Conservation (phyloP, 2,888 invertebrate genomes). For the Conomelus anceps region DNA sequence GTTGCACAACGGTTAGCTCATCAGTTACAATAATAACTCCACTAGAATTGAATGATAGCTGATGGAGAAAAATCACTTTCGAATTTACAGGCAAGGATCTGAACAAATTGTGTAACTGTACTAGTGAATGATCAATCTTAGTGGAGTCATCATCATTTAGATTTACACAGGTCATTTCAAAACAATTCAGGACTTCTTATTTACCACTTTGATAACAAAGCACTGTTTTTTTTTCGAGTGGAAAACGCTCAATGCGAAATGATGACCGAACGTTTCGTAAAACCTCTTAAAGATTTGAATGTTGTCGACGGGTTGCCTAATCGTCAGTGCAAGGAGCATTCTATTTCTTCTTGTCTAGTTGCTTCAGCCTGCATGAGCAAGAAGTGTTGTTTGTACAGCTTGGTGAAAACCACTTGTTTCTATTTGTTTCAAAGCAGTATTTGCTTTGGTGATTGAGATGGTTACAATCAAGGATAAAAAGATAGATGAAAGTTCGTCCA, state of each 20-base stretch:
- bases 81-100: neutral
- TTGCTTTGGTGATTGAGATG: neutral
- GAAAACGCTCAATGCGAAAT: neutral
- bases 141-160: neutral
- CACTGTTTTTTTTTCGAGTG: neutral
- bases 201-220: neutral
- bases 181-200: neutral
- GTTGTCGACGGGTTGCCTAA: neutral
- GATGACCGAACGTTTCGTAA: neutral
- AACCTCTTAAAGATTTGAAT: neutral
- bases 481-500: neutral
- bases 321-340: neutral
- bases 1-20: neutral
- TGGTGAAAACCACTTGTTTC: neutral
- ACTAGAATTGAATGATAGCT: neutral
- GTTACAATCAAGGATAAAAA: neutral
- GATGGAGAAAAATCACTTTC: neutral
- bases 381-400: neutral
- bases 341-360: neutral
- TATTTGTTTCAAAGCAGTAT: neutral
- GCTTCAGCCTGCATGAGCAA: neutral
- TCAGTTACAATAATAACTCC: neutral
- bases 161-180: neutral
- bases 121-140: neutral
- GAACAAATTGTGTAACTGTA: neutral